phyloP scores from a whole-genome alignment of 2,113 vertebrate genomes.

The Neodon shergylaensis region DNA sequence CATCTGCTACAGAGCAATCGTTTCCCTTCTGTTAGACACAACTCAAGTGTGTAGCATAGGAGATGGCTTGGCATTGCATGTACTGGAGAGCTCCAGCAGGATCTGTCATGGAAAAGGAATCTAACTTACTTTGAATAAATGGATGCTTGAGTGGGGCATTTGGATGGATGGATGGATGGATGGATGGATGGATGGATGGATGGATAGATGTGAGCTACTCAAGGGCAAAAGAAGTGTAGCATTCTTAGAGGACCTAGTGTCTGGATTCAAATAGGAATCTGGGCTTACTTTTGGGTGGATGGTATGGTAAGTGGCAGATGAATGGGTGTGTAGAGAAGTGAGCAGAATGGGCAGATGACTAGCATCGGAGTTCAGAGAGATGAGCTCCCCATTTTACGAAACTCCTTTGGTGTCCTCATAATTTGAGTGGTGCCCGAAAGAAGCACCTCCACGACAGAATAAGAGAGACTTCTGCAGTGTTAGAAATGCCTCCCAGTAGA shows the following conservation, averaged over 20 bases:
- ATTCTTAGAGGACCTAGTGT: not conserved
- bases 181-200: not conserved
- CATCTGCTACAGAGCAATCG: not conserved
- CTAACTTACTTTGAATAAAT: not conserved
- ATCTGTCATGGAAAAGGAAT: not conserved
- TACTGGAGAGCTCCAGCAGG: not conserved
- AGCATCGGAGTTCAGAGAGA: not conserved
- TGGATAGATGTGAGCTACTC: not conserved
- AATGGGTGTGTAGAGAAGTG: not conserved
- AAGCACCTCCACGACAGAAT: not conserved
- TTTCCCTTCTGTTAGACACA: not conserved
- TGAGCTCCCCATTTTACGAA: not conserved
- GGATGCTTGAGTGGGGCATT: not conserved
- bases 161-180: not conserved
- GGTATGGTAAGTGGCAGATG: not conserved
- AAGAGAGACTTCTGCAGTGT: not conserved
- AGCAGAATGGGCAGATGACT: no score
- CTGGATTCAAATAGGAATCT: not conserved
- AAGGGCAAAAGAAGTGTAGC: not conserved
- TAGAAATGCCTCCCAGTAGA: not conserved
- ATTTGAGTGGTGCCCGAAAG: not conserved
- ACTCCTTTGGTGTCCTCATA: not conserved
- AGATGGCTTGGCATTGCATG: not conserved
- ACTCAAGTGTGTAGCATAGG: not conserved
- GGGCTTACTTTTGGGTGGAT: not conserved